Conservation (phyloP, 2,797 vertebrate genomes). For the Thaleichthys pacificus region DNA sequence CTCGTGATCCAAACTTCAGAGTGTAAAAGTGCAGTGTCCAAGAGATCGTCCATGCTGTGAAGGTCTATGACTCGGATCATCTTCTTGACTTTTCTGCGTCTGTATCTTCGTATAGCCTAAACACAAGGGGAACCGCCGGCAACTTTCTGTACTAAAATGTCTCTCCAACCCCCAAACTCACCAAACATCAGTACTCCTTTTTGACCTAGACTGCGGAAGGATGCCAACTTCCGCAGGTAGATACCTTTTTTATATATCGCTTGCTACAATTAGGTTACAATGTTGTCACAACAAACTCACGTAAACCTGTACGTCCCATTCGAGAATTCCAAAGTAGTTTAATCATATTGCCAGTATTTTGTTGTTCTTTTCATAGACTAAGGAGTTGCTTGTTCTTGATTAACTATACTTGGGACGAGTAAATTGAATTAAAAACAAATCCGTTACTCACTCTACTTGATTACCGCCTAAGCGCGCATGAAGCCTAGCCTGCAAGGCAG, state of each 20-base stretch:
- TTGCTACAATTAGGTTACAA: not conserved
- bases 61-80: no score
- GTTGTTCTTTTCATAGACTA: not conserved
- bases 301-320: not conserved
- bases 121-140: not conserved
- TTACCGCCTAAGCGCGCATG: slow-evolving; percentile 10
- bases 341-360: not conserved
- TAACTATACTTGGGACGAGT: not conserved
- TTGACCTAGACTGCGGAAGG: not conserved
- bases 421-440: slow-evolving; percentile 4
- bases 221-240: not conserved
- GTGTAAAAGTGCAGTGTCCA: no score
- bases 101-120: not conserved
- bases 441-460: slow-evolving; percentile 34
- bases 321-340: not conserved
- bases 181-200: not conserved
- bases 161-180: not conserved
- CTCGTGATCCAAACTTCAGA: not conserved
- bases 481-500: not conserved
- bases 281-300: slow-evolving; percentile 23
- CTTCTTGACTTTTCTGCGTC: not conserved
- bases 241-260: not conserved
- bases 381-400: not conserved
- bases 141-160: not conserved
- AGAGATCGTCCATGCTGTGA: no score